Base-by-base conservation (phyloP, 2,113 vertebrate genomes). In the Embiotoca jacksoni region DNA sequence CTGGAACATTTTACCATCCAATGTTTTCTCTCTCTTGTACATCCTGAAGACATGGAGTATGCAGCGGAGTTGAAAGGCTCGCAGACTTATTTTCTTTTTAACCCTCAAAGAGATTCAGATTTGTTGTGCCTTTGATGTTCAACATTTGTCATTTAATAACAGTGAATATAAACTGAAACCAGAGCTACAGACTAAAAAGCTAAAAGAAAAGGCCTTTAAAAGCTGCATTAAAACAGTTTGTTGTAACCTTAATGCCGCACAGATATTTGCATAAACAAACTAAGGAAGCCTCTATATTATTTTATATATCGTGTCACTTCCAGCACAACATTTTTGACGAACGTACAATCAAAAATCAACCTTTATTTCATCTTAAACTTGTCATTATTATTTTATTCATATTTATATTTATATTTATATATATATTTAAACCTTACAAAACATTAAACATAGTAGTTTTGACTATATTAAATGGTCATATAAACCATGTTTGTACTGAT, bases 11-110 rank as follows among this genome's bases (percentile, higher is more conserved):
- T 76, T 56, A 41, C 71, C 61, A 63, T 81, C 23, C 50, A 56
- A 2, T 80, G 78, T 84, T 86, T 82, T 75, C 49, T 44, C 74
- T 63, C 74, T 80, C 60, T 74, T 72, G 36, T 44, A 86, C 74
- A 76, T 81, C 83, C 80, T 83, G 74, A 64, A 65, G 73, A 80
- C 55, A 9, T 69, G 78, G 62, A 70, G 44, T 32, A 1, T 56
- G 59, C 68, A 57, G 78, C 50, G 3, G 23, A 78, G 87, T 70
- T 70, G 70, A 89, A 86, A 74, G 81, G 63, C 39, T 72, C 37
- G 0, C 14, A 59, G 57, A 80, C 66, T 80, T 76, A 16, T 86
- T 82, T 84, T 82, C 72, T 72, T 75, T 80, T 50, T 41, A 57
- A 60, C 31, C 69, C 36, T 74, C 66, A 74, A 77, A 78, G 35